Base-by-base conservation (phyloP, 53 echinoderm and acorn worm species). In the Paelopatides confundens region DNA sequence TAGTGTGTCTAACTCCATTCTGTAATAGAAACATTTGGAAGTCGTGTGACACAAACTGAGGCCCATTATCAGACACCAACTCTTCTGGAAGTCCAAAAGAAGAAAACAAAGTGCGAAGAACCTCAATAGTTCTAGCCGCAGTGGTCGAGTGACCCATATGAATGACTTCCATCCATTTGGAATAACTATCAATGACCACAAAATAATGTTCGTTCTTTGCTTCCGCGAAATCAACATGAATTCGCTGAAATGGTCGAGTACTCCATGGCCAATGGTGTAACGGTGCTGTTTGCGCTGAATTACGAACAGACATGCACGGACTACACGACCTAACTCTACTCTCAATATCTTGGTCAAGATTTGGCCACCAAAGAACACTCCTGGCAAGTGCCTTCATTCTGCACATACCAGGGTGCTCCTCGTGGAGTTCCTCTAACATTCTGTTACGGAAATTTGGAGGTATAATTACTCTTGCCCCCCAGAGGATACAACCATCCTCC, bases 1-100 rank as follows among this genome's bases (percentile, higher is more conserved):
- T 37, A 35, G 82, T 82, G 53, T 89, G 83, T 38, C 69, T 67
- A 35, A 89, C 67, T 7, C 94, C 91, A 85, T 93, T 90, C 0
- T 6, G 33, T 30, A 51, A 62, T 49, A 91, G 34, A 47, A 94
- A 89, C 17, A 66, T 30, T 40, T 68, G 46, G 49, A 92, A 94
- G 27, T 88, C 86, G 30, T 65, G 85, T 31, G 87, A 88, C 32
- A 30, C n/a, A 79, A 90, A 90, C 23, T 82, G 90, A 11, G 92
- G 92, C 33, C 94, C 85, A 31, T 87, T 91, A 50, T 92, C 92
- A 49, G 88, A 89, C 29, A 92, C 94, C 28, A 94, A 33, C 66
- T 88, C 63, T 63, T 89, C 89, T 50, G 92, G 91, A 24, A 94
- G 35, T 17, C 94, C 94, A 89, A 86, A 84, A 8, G 63, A 62